phyloP scores from a whole-genome alignment of 2,113 vertebrate species.

The Eubucco bourcierii region DNA sequence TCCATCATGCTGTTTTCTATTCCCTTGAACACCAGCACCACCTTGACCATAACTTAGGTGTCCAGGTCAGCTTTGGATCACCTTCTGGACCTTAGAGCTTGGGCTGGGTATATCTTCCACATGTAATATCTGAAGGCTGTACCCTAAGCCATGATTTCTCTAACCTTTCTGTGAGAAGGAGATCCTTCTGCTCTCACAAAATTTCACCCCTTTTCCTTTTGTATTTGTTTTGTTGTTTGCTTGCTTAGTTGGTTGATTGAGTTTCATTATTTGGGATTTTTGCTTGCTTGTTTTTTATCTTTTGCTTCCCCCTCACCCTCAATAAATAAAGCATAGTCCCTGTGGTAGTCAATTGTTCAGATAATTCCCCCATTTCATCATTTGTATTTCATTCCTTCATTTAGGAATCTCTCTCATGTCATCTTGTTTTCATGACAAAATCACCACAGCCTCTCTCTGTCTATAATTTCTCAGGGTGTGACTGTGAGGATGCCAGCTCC shows the following conservation, averaged over 20 bases:
- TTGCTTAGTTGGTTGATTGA: neutral
- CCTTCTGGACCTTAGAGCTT: neutral
- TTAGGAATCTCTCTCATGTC: neutral
- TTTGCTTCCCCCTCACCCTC: accelerated
- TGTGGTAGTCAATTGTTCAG: neutral
- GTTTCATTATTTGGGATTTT: too few relatives aligned
- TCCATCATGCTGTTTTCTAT: neutral
- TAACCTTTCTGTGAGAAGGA: neutral
- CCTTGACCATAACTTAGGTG: neutral
- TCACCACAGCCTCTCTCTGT: neutral
- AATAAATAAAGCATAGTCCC: neutral
- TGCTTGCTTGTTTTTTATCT: neutral
- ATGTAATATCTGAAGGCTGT: neutral
- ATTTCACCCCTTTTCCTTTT: neutral
- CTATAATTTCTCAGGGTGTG: neutral
- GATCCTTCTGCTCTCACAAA: neutral
- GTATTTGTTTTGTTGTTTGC: neutral
- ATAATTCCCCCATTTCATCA: neutral
- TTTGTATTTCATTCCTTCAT: neutral
- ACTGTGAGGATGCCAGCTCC: neutral
- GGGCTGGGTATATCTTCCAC: neutral
- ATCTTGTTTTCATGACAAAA: neutral
- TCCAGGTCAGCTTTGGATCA: neutral
- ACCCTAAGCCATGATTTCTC: neutral
- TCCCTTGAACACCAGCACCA: neutral